A percentile compares a stretch with the other conserved stretches of the same genome.
phyloP scores from a whole-genome alignment of 2,888 invertebrate genomes.

The Sipha maydis region DNA sequence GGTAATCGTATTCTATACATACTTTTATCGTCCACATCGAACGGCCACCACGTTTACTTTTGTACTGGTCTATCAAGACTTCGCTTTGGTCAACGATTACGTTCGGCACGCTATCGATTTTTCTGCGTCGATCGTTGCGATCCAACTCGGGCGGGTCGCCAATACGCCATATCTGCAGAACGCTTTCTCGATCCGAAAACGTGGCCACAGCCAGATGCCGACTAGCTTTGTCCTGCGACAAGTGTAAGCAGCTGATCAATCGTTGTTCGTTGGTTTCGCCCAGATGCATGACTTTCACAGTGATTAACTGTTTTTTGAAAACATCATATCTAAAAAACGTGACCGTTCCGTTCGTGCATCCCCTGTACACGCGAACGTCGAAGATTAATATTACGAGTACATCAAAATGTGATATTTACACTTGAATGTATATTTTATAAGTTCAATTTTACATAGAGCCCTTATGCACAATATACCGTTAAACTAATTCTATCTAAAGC shows the following conservation, averaged over 20 bases:
- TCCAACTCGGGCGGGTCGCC: neutral
- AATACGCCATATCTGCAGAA: constrained; percentile 17
- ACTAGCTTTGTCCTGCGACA: constrained; percentile 20
- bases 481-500: too few species aligned
- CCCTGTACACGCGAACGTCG: neutral
- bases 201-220: constrained; percentile 38
- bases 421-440: too few species aligned
- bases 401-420: too few species aligned
- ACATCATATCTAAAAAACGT: constrained; percentile 39
- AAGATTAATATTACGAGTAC: too few species aligned
- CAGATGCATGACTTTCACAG: neutral
- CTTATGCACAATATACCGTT: too few species aligned
- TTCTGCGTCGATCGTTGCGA: too few species aligned
- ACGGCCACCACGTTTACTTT: neutral
- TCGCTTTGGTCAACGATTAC: neutral
- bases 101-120: neutral
- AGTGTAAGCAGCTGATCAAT: constrained; percentile 13
- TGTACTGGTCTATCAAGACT: constrained; percentile 23
- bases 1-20: neutral
- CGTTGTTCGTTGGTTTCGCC: neutral
- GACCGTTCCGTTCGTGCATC: constrained; percentile 21
- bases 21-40: constrained; percentile 39
- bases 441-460: too few species aligned
- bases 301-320: neutral
- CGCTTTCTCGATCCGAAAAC: neutral